Percentiles rank a stretch among this genome's conserved stretches.
Evolutionary conservation across 2,113 vertebrate genomes (phyloP).

Genomic region (Chiloscyllium plagiosum): DNA sequence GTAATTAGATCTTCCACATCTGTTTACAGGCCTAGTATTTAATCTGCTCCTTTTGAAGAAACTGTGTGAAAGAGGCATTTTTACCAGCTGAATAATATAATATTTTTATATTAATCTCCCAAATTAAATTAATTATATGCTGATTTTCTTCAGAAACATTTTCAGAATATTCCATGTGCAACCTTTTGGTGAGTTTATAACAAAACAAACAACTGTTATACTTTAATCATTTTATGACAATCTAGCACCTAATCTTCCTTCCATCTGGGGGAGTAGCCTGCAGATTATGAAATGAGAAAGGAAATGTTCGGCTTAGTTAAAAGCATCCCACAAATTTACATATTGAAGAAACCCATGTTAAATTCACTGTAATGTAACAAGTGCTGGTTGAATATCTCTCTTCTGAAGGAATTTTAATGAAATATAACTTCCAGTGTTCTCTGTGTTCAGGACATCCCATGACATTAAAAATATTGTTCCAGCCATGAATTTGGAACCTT

Average conservation of each 20-base stretch:
- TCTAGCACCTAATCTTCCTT: slow-evolving; percentile 9
- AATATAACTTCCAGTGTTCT: background rate
- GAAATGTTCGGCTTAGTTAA: background rate
- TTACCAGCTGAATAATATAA: background rate
- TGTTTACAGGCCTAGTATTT: background rate
- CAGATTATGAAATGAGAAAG: background rate
- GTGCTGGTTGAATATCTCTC: background rate
- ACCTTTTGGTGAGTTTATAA: slow-evolving; percentile 16
- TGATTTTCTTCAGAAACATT: slow-evolving; percentile 3
- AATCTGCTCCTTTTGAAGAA: background rate
- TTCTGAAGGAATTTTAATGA: background rate
- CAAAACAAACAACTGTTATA: background rate
- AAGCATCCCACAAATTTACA: background rate
- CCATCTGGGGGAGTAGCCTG: background rate
- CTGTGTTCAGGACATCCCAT: too few relatives aligned
- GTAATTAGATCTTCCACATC: background rate
- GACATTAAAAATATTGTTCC: background rate
- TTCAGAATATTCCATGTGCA: background rate
- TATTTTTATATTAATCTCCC: background rate
- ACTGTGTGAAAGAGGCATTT: background rate
- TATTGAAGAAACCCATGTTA: background rate
- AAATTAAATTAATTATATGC: background rate
- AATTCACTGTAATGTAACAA: background rate
- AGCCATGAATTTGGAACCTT: slow-evolving; percentile 1
- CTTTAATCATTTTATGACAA: background rate